Evolutionary conservation across 2,888 invertebrate species (phyloP).

Genomic region (Leptinotarsa peninsularis): DNA sequence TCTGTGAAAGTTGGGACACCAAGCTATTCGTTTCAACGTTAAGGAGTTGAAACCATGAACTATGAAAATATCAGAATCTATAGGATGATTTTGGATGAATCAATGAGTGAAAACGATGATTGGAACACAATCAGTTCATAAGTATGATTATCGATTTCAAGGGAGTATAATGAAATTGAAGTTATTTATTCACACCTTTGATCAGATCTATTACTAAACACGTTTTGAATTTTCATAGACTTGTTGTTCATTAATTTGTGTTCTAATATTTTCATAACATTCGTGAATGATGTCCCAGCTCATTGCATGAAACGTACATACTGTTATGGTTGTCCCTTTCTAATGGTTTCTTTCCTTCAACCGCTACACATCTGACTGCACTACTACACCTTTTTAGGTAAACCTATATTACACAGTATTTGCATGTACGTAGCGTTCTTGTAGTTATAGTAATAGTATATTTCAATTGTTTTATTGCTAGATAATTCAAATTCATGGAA

Average conservation of each 20-base stretch:
- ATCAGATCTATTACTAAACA: too few relatives aligned
- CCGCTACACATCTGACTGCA: conserved; percentile 51
- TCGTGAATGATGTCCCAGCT: conserved; percentile 9
- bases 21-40: not conserved
- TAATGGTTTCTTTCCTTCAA: conserved; percentile 36
- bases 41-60: not conserved
- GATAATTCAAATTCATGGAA: not conserved
- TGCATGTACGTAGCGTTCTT: conserved; percentile 28
- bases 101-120: too few relatives aligned
- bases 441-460: not conserved
- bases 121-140: not conserved
- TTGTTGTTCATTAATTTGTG: too few relatives aligned
- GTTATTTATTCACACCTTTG: too few relatives aligned
- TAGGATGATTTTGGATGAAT: not conserved
- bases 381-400: conserved; percentile 57
- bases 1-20: not conserved
- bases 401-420: conserved; percentile 47
- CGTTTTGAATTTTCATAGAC: too few relatives aligned
- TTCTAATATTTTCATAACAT: not conserved
- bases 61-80: not conserved
- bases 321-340: conserved; percentile 35
- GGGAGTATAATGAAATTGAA: too few relatives aligned
- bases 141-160: not conserved
- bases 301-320: conserved; percentile 6
- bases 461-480: not conserved